phyloP scores from a whole-genome alignment of 92 coral and sea anemone species.

The Metridium senile region DNA sequence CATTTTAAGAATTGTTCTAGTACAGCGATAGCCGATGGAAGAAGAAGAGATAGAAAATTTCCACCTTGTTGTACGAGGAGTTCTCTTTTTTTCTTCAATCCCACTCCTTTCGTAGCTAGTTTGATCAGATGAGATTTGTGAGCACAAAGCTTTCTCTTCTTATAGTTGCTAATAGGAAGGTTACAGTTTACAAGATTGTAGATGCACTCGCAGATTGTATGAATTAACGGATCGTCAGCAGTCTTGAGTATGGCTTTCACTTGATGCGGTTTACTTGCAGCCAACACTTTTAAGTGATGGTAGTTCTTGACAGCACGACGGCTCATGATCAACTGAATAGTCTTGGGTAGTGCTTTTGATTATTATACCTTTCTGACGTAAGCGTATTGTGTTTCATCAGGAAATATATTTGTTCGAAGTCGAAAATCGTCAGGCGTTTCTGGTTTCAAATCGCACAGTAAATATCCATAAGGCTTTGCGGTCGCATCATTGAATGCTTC shows the following conservation, averaged over 20 bases:
- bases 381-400: constrained; percentile 49
- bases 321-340: constrained; percentile 42
- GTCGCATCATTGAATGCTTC: not conserved
- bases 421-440: constrained; percentile 17
- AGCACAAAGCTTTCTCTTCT: not conserved
- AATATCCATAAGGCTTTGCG: not conserved
- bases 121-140: constrained; percentile 4
- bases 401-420: constrained; percentile 46
- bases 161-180: not conserved
- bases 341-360: not conserved
- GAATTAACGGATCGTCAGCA: constrained; percentile 40
- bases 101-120: not conserved
- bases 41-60: constrained; percentile 5
- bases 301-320: constrained; percentile 9
- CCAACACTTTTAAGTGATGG: constrained; percentile 30
- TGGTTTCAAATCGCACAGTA: not conserved
- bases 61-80: constrained; percentile 11
- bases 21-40: constrained; percentile 16
- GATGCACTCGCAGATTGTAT: constrained; percentile 23
- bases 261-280: constrained; percentile 34
- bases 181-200: not conserved
- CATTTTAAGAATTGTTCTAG: constrained; percentile 16
- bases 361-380: constrained; percentile 37
- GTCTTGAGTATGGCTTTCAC: constrained; percentile 40
- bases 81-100: not conserved